phyloP scores from a whole-genome alignment of 2,797 vertebrate species.

The Pitangus sulphuratus region DNA sequence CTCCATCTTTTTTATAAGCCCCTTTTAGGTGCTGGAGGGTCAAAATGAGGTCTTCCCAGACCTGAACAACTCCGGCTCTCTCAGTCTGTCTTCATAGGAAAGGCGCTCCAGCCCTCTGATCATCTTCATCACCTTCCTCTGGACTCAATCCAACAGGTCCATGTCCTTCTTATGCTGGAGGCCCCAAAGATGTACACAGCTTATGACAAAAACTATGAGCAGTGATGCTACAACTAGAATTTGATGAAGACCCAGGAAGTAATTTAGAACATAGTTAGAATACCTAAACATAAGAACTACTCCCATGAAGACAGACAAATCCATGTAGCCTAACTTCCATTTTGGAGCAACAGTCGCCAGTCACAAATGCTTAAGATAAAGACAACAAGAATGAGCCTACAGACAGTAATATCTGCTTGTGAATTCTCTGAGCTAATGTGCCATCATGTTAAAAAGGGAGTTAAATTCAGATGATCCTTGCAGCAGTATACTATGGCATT shows the following conservation, averaged over 20 bases:
- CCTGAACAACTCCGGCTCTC: neutral
- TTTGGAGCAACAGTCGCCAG: neutral
- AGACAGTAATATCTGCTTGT: neutral
- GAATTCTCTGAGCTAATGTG: neutral
- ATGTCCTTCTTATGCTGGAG: neutral
- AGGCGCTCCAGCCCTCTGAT: neutral
- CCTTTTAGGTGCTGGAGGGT: neutral
- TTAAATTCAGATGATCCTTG: conserved; percentile 20
- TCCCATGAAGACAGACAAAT: neutral
- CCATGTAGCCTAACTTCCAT: neutral
- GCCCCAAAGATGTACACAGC: neutral
- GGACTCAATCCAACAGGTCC: neutral
- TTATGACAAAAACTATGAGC: neutral
- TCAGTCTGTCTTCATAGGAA: neutral
- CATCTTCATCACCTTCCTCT: neutral
- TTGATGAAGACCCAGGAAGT: neutral
- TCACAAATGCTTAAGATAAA: neutral
- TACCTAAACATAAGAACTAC: neutral
- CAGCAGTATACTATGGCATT: neutral
- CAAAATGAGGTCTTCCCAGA: neutral
- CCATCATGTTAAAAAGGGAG: neutral
- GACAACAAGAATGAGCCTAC: neutral
- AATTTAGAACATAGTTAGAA: neutral
- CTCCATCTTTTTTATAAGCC: neutral
- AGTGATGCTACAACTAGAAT: neutral